Base-by-base conservation (phyloP, 2,888 invertebrate species). In the Apodemia zela region DNA sequence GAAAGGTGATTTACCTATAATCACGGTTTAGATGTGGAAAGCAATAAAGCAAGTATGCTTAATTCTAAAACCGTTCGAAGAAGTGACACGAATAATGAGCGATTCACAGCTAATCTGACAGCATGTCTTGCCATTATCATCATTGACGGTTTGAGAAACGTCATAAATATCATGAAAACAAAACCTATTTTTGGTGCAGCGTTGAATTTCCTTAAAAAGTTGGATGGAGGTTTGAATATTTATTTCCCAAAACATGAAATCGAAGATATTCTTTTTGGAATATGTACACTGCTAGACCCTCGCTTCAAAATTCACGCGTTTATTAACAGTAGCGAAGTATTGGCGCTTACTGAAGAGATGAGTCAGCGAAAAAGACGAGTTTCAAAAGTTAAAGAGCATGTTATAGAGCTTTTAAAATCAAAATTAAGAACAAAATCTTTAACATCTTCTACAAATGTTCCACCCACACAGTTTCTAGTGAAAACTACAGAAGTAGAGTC, bases 11-110 rank as follows among this genome's bases (percentile, higher is more conserved):
- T 63, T 67, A 45, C 66, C 68, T 17, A 60, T 67, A 38, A 66
- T 68, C 18, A 63, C 65, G 2, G 45, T 38, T 35, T 64, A 65
- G 58, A 63, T 65, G 51, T 67, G 67, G 65, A 59, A 63, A n/a
- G 42, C 63, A 49, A 63, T 68, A 17, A 65, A 45, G 51, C 68
- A 69, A 47, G 51, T 68, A 10, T 61, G 64, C 57, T 63, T 61
- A 38, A 63, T 69, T 42, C 60, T 68, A 45, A 65, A 68, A 51
- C 69, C 68, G 8, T 69, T 69, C 49, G 65, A 69, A 58, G 67
- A 69, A 59, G 49, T 60, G 2, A 64, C 67, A 5, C 42, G 47
- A 63, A 54, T 65, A 11, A 66, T 68, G 66, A 62, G 58, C 66
- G 61, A 38, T 15, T 57, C 33, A 7, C 18, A 47, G n/a, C n/a